Conservation (phyloP, 2,888 invertebrate species). For the Aplocera efformata region DNA sequence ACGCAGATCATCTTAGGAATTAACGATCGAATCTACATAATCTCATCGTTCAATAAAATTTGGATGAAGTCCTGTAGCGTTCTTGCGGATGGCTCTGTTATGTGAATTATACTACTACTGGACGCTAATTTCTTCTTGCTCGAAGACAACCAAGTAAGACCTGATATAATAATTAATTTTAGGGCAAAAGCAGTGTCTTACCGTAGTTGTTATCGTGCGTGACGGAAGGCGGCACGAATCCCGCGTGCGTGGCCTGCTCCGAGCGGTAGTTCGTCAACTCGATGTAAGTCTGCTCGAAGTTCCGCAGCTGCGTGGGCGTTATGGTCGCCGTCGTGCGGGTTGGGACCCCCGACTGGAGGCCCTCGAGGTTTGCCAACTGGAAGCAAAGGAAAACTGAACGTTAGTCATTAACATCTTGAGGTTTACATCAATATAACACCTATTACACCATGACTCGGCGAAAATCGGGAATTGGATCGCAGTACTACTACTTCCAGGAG, state of each 20-base stretch:
- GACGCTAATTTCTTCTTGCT: too few species aligned
- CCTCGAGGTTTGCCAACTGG: slow-evolving; percentile 91
- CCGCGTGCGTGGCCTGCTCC: slow-evolving; percentile 91
- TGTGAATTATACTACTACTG: too few species aligned
- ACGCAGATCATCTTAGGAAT: too few species aligned
- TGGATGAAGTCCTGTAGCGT: too few species aligned
- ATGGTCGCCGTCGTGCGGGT: slow-evolving; percentile 96
- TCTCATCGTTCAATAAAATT: too few species aligned
- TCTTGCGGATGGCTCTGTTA: too few species aligned
- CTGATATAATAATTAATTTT: too few species aligned
- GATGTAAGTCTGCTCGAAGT: slow-evolving; percentile 95
- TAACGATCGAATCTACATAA: too few species aligned
- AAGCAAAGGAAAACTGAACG: slow-evolving; percentile 50
- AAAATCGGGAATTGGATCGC: neutral
- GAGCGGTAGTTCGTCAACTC: slow-evolving; percentile 90
- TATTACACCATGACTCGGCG: neutral
- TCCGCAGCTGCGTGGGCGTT: slow-evolving; percentile 95
- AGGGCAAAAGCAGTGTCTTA: slow-evolving; percentile 40
- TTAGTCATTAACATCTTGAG: slow-evolving; percentile 9
- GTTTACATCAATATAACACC: neutral
- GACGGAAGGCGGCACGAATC: slow-evolving; percentile 93
- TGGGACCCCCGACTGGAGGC: slow-evolving; percentile 93
- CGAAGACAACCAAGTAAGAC: too few species aligned
- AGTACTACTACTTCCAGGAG: too few species aligned
- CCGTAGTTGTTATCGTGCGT: slow-evolving; percentile 76